Base-by-base conservation (phyloP, 2,888 invertebrate genomes). In the Hartigia nigra region DNA sequence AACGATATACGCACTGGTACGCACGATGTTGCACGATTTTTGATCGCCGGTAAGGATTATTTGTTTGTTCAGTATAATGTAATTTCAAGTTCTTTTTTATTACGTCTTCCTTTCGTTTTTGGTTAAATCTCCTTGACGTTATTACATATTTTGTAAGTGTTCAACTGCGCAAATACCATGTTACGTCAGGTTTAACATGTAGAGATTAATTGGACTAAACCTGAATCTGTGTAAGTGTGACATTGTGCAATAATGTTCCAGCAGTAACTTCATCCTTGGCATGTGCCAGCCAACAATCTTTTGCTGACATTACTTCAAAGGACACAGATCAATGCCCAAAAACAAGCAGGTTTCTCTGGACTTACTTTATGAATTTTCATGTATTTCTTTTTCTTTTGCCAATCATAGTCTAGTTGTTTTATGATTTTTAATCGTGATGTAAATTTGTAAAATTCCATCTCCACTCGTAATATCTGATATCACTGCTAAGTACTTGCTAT, bases 251-350 rank as follows among this genome's bases (percentile, higher is more conserved):
- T 32, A 72, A 72, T 31, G 72, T 72, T 72, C 32, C 72, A 72
- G 72, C 32, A 31, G 70, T 76, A 55, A 55, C 55, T 55, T 23
- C 55, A 9, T 23, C 55, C 55, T 55, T 55, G 76, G 78, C 75
- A 74, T 77, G 70, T 31, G 75, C 76, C 72, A 23, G 76, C 36
- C 70, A 37, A 32, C 70, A 36, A 70, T 69, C 39, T 76, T 76
- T 78, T 80, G 79, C 77, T 76, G 79, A 78, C 79, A 55, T 72
- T 81, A 74, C 79, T 39, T 81, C 81, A 83, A 80, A 78, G 85
- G 85, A 85, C 80, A 55, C 55, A 82, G 81, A 81, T 82, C 86
- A 84, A 89, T 89, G 88, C 88, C 87, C 86, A 86, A 87, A 84
- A 86, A 89, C 76, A 89, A 89, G 79, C 87, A 89, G 89, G 89